Conservation (phyloP, 2,888 invertebrate species). For the Dolichopus griseipennis region DNA sequence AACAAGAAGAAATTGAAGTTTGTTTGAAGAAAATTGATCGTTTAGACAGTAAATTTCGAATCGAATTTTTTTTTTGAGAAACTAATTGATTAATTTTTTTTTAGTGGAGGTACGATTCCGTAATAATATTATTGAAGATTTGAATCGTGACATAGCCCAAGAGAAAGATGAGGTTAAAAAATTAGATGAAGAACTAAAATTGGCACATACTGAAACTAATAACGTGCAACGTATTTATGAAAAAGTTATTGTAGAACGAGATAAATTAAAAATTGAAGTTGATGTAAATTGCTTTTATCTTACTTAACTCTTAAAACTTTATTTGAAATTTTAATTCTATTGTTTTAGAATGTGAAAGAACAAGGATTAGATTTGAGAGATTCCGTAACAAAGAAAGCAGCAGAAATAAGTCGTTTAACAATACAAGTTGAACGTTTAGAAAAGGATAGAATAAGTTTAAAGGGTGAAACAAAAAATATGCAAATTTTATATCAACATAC, state of each 20-base stretch:
- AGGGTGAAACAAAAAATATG: slow-evolving; percentile 43
- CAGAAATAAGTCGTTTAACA: slow-evolving; percentile 62
- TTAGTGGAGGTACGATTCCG: not conserved
- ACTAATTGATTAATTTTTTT: not conserved
- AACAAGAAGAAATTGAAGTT: slow-evolving; percentile 37
- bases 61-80: no score
- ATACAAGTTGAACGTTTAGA: slow-evolving; percentile 55
- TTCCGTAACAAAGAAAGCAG: slow-evolving; percentile 66
- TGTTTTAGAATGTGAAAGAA: slow-evolving; percentile 45
- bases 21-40: slow-evolving; percentile 36
- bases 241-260: not conserved
- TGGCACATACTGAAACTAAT: not conserved
- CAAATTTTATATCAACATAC: slow-evolving; percentile 38
- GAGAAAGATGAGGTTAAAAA: not conserved
- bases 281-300: not conserved
- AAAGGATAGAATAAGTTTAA: slow-evolving; percentile 60
- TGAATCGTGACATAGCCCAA: not conserved
- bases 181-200: not conserved
- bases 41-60: slow-evolving; percentile 30
- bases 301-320: not conserved
- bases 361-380: slow-evolving; percentile 76
- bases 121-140: not conserved
- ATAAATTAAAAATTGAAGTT: slow-evolving; percentile 2
- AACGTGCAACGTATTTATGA: not conserved
- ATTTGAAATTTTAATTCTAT: not conserved